Conservation (phyloP, 2,797 vertebrate genomes). For the Pteropus rufus region DNA sequence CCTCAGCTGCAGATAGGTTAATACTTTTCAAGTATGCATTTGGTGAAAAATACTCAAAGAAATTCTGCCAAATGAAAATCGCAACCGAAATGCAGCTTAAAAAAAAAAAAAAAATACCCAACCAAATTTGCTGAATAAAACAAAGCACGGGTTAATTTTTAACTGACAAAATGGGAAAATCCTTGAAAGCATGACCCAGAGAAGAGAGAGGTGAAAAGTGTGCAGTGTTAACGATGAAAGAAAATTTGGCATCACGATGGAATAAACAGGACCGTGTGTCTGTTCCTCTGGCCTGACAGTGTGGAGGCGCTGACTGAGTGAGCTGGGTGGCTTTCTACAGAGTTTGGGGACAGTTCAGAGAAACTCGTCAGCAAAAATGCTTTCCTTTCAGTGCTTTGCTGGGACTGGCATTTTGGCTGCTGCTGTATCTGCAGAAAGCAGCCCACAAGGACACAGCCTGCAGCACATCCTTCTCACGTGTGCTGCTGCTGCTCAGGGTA, state of each 20-base stretch:
- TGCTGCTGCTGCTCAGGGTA: background rate
- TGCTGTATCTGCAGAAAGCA: background rate
- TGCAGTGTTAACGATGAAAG: background rate
- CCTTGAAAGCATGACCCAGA: background rate
- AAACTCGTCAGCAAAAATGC: background rate
- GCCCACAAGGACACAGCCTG: background rate
- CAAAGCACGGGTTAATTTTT: background rate
- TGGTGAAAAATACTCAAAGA: background rate
- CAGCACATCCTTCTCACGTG: background rate
- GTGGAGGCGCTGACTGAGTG: no score
- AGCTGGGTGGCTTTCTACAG: background rate
- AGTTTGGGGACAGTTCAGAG: background rate
- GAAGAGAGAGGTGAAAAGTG: background rate
- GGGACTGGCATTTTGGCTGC: background rate
- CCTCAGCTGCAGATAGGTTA: background rate
- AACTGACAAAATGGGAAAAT: background rate
- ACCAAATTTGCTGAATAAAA: background rate
- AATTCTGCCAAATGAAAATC: background rate
- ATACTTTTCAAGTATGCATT: background rate
- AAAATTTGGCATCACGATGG: background rate
- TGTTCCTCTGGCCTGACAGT: background rate
- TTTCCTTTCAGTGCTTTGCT: background rate
- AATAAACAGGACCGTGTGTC: background rate
- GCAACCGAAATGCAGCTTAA: background rate
- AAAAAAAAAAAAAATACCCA: background rate